phyloP scores from a whole-genome alignment of 1,140 invertebrate species.

The Lepidurus apus region DNA sequence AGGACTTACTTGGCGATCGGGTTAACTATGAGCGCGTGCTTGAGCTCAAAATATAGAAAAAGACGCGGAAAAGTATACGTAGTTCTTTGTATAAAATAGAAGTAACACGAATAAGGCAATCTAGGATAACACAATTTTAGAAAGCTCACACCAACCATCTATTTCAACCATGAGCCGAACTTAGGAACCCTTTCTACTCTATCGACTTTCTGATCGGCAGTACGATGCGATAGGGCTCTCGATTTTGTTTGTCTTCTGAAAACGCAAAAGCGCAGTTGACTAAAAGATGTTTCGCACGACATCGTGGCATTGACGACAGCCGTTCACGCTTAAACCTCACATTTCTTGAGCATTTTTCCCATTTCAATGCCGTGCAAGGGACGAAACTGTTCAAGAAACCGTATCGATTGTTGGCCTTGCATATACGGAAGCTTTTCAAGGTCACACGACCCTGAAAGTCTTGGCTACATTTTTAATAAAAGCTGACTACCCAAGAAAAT shows the following conservation, averaged over 20 bases:
- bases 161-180: background rate
- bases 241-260: background rate
- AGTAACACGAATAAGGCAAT: too few relatives aligned
- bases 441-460: background rate
- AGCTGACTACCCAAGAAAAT: background rate
- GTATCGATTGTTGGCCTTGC: background rate
- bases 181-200: background rate
- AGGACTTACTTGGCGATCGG: too few relatives aligned
- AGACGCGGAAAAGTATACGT: too few relatives aligned
- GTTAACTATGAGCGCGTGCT: too few relatives aligned
- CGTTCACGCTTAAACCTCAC: background rate
- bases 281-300: background rate
- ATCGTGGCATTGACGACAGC: background rate
- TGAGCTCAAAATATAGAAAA: too few relatives aligned
- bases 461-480: background rate
- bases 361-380: background rate
- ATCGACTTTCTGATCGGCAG: background rate
- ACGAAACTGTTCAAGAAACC: background rate
- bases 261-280: too few relatives aligned
- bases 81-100: too few relatives aligned
- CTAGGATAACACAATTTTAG: too few relatives aligned
- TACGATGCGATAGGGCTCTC: background rate
- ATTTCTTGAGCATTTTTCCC: background rate
- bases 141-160: background rate
- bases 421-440: background rate